phyloP scores from a whole-genome alignment of 2,797 vertebrate species.

The Erpetoichthys calabaricus region DNA sequence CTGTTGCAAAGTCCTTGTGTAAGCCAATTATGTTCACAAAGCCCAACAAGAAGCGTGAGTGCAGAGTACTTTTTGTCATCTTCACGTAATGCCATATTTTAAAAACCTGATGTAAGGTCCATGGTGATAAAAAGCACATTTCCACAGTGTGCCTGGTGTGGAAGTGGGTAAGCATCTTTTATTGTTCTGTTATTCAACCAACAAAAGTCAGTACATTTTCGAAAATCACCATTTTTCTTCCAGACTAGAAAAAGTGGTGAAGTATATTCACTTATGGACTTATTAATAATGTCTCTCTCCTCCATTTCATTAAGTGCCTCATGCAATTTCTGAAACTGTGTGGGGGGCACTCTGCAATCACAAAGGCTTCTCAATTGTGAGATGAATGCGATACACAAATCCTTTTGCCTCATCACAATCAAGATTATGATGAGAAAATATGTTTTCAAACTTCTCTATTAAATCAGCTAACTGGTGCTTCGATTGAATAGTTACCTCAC shows the following conservation, averaged over 20 bases:
- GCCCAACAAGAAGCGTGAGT: no score
- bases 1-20: constrained; percentile 15
- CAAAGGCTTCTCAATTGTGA: background rate
- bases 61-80: background rate
- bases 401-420: background rate
- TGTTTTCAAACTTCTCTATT: background rate
- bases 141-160: background rate
- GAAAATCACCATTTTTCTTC: background rate
- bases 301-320: background rate
- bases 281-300: background rate
- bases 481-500: background rate
- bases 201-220: background rate
- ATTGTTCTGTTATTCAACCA: background rate
- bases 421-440: background rate
- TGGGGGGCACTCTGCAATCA: background rate
- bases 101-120: background rate
- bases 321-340: background rate
- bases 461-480: background rate
- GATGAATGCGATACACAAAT: background rate
- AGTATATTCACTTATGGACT: background rate
- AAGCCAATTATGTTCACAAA: constrained; percentile 2
- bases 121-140: background rate
- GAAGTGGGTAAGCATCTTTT: background rate
- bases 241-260: background rate
- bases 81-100: background rate